Evolutionary conservation across 2,113 vertebrate genomes (phyloP).

Genomic region (Lutjanus erythropterus): DNA sequence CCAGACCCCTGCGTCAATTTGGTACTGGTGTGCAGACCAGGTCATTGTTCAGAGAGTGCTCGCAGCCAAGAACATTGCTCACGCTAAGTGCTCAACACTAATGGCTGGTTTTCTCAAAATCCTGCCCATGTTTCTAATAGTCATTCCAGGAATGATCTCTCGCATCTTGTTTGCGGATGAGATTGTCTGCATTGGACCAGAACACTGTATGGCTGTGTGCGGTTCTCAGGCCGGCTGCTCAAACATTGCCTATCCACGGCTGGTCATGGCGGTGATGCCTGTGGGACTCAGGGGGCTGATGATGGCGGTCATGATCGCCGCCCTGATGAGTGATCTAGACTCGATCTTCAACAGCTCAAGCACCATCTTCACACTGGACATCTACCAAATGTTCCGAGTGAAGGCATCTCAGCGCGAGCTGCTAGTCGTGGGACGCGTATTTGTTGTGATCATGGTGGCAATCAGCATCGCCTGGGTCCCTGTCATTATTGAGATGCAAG

Average conservation of each 20-base stretch:
- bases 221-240: constrained; percentile 97
- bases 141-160: constrained; percentile 98
- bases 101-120: constrained; percentile 97
- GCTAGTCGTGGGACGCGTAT: constrained; percentile 93
- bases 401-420: constrained; percentile 91
- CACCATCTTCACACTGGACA: constrained; percentile 98
- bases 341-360: constrained; percentile 99
- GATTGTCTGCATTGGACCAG: constrained; percentile 95
- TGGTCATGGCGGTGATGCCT: constrained; percentile 96
- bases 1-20: constrained; percentile 98
- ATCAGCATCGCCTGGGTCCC: constrained; percentile 99
- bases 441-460: constrained; percentile 95
- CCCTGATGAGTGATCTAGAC: constrained; percentile 98
- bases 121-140: constrained; percentile 98
- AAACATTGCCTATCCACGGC: constrained; percentile 96
- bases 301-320: constrained; percentile 99
- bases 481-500: constrained; percentile 98
- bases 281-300: constrained; percentile 96
- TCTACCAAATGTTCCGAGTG: constrained; percentile 92
- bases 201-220: constrained; percentile 97
- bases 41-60: constrained; percentile 98
- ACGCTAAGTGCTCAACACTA: constrained; percentile 95
- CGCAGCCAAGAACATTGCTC: constrained; percentile 95
- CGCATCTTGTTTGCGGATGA: constrained; percentile 94
- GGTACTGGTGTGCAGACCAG: constrained; percentile 99